Conservation (phyloP, 92 coral and sea anemone genomes). For the Siderastrea radians region DNA sequence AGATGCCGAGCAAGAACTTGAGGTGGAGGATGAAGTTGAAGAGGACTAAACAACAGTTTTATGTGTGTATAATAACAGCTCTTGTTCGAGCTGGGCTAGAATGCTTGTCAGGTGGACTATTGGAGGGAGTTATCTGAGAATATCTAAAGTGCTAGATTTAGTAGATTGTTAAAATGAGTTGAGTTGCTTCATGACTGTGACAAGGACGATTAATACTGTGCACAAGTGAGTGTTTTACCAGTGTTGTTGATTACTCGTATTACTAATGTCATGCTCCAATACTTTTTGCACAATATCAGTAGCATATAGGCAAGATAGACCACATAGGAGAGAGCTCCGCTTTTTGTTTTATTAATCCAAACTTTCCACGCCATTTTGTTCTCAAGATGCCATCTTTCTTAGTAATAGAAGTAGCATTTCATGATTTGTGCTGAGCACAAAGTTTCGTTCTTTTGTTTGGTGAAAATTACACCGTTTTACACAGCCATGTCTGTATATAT, state of each 20-base stretch:
- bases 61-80: neutral
- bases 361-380: neutral
- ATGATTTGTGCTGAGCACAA: neutral
- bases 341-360: slow-evolving; percentile 1
- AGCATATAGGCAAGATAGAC: neutral
- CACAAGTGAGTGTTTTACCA: neutral
- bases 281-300: neutral
- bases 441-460: neutral
- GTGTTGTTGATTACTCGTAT: neutral
- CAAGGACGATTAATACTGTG: neutral
- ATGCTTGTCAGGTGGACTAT: too few relatives aligned
- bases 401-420: neutral
- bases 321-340: neutral
- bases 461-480: neutral
- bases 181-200: neutral
- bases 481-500: neutral
- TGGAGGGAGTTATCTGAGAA: too few relatives aligned
- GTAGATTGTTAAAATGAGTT: too few relatives aligned
- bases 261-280: too few relatives aligned
- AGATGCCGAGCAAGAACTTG: slow-evolving; percentile 46
- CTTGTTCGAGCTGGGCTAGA: neutral
- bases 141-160: too few relatives aligned
- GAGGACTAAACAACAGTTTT: slow-evolving; percentile 32
- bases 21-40: slow-evolving; percentile 61
- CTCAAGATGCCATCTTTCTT: neutral